Evolutionary conservation across 2,888 invertebrate genomes (phyloP), one percentile per base, ranked within the genome.

Genomic region (Drosophila crucigera): DNA sequence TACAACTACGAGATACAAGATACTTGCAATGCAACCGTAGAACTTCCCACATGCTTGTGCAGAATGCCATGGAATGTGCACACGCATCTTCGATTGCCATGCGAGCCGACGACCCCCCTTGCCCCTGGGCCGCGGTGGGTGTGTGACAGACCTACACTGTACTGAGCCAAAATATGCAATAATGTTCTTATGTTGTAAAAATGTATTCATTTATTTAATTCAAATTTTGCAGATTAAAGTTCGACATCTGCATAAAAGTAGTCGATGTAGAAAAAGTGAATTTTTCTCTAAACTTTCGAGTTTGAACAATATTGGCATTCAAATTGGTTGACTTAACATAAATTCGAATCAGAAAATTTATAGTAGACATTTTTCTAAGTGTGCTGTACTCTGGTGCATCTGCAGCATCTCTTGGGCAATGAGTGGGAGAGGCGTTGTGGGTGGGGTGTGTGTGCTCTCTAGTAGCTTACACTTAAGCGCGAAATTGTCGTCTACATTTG

Each of bases 401-500:
- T 41, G 55, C 39, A 28, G 60, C 37, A 49, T 43, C 62, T 31
- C 22, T 16, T 14, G 30, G 41, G 31, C 49, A 22, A 30, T 11
- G 25, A 14, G 14, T 25, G 28, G 3, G 28, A 9, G 25, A 1
- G 39, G 19, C 37, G 9, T n/a, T 39, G 28, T 14, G 33, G 14
- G n/a, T 11, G 33, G 14, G n/a, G 55, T 41, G n/a, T 2, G 9
- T 16, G 53, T 55, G 61, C 30, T 25, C 37, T 31, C 62, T 83
- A 72, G 86, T 69, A 90, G 89, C 86, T 86, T 79, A 90, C 90
- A 88, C 90, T 90, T 86, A 86, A 90, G 89, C 83, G 90, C 89
- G 91, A 89, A 90, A 86, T 90, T 85, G 85, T 90, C 85, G 89
- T 85, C 85, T 73, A 87, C 84, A 90, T 88, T 88, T 88, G 91